phyloP scores from a whole-genome alignment of 2,113 vertebrate genomes.

The Mionectes macconnelli region DNA sequence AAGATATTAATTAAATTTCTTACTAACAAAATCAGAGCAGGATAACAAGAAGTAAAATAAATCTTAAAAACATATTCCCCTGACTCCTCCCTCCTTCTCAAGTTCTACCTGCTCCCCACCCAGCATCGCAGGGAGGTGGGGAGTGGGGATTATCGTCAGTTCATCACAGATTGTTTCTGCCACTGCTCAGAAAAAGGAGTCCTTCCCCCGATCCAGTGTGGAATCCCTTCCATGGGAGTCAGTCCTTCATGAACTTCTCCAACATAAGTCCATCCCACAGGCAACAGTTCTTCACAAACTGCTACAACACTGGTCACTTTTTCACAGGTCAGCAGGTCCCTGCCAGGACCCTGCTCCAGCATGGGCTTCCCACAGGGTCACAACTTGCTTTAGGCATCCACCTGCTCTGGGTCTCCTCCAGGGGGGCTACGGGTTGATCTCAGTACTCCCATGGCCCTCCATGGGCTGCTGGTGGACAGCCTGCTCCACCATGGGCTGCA shows the following conservation, averaged over 20 bases:
- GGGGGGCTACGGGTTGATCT: neutral
- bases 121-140: neutral
- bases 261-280: neutral
- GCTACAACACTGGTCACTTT: neutral
- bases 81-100: neutral
- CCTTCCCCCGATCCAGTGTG: neutral
- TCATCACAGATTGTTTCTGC: neutral
- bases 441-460: neutral
- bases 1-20: neutral
- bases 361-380: neutral
- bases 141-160: neutral
- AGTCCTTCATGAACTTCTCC: neutral
- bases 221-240: neutral
- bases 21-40: neutral
- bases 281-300: neutral
- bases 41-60: neutral
- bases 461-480: neutral
- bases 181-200: neutral
- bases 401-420: neutral
- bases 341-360: neutral
- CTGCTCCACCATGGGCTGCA: neutral
- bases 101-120: neutral
- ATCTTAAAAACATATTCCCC: neutral
- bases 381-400: neutral
- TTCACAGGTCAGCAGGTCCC: neutral